Conservation (phyloP, 1,140 invertebrate species). For the Calycopis cecrops region DNA sequence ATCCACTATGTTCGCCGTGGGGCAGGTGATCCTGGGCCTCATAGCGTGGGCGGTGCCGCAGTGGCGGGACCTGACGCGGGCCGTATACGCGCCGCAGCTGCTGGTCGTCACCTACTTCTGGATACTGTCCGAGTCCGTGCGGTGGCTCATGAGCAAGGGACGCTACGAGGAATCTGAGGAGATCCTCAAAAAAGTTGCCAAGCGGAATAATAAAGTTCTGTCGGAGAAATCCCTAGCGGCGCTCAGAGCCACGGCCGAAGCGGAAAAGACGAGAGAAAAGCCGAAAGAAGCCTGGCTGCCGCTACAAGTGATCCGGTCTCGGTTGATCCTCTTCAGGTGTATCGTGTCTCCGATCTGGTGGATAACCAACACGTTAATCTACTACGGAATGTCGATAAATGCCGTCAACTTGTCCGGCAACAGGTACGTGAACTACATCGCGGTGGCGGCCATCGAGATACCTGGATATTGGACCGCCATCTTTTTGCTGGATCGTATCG, state of each 20-base stretch:
- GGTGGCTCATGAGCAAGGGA: conserved; percentile 85
- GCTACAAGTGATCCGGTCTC: conserved; percentile 75
- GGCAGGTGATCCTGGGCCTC: conserved; percentile 81
- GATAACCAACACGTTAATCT: conserved; percentile 84
- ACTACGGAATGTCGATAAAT: conserved; percentile 89
- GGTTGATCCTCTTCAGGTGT: conserved; percentile 77
- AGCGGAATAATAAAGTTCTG: conserved; percentile 78
- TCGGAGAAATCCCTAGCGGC: conserved; percentile 75
- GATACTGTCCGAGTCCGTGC: conserved; percentile 80
- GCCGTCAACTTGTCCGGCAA: conserved; percentile 83
- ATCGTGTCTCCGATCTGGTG: conserved; percentile 82
- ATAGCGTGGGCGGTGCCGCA: conserved; percentile 81
- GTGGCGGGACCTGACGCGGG: conserved; percentile 83
- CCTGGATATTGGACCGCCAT: conserved; percentile 79
- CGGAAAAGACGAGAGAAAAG: conserved; percentile 39
- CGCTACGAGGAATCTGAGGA: conserved; percentile 76
- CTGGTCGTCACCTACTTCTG: conserved; percentile 80
- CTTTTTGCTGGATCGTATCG: conserved; percentile 46
- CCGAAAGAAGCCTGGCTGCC: conserved; percentile 62
- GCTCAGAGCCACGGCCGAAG: conserved; percentile 44
- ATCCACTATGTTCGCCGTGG: conserved; percentile 82
- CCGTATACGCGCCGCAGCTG: conserved; percentile 81
- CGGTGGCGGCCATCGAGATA: conserved; percentile 81
- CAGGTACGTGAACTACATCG: conserved; percentile 82
- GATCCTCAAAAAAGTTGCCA: conserved; percentile 78